These are phyloP conservation scores for Amaurobius ferox DNA, from an alignment of 2,888 invertebrate species.

Conservation along the genomic window DNA sequence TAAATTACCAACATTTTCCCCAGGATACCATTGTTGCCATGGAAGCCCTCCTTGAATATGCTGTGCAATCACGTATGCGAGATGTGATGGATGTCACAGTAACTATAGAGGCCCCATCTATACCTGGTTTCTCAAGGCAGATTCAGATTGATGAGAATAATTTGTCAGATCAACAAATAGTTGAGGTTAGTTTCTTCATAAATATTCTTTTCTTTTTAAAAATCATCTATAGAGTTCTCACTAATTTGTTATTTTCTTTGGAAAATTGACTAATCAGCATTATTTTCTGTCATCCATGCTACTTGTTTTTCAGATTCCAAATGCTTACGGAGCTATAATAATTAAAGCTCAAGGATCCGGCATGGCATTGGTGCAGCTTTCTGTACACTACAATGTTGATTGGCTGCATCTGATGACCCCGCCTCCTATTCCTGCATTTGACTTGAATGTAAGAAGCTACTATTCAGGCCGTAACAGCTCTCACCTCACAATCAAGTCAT, in stretches of 20 bases:
- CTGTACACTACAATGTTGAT: constrained; percentile 94
- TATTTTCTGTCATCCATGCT: too few relatives aligned
- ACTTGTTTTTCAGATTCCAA: constrained; percentile 82
- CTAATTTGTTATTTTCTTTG: too few relatives aligned
- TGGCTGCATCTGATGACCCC: constrained; percentile 88
- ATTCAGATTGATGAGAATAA: constrained; percentile 81
- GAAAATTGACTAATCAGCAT: too few relatives aligned
- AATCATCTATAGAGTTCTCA: too few relatives aligned
- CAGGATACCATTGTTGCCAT: constrained; percentile 90
- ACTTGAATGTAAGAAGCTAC: constrained; percentile 84
- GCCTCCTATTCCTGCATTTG: constrained; percentile 88
- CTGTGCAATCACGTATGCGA: constrained; percentile 86
- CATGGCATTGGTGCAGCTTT: constrained; percentile 94
- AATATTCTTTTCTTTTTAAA: too few relatives aligned
- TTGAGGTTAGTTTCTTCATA: constrained; percentile 82
- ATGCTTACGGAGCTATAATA: constrained; percentile 95
- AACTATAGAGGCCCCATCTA: constrained; percentile 88
- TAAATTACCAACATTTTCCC: too few relatives aligned
- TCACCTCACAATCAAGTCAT: constrained; percentile 70
- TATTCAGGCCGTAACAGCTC: constrained; percentile 95
- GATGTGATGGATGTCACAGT: constrained; percentile 89
- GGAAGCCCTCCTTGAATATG: constrained; percentile 87
- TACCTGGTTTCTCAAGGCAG: constrained; percentile 81
- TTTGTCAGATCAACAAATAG: constrained; percentile 86
- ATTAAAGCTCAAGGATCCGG: constrained; percentile 95